Percentiles rank a stretch among this genome's conserved stretches.
Conservation (phyloP, 2,888 invertebrate genomes). For the Lithodes maja region DNA sequence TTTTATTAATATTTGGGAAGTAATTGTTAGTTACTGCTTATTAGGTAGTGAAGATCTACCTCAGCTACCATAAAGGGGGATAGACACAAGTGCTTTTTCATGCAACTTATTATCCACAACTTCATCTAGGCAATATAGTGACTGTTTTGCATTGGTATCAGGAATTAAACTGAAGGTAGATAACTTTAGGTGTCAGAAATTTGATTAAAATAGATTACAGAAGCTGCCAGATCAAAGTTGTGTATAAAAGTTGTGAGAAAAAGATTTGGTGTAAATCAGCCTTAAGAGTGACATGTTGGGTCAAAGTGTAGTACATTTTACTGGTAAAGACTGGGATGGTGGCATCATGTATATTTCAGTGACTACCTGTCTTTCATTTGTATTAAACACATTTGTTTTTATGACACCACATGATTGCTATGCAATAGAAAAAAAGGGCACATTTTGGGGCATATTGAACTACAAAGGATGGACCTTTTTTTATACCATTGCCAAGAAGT, state of each 20-base stretch:
- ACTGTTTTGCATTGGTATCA: too few relatives aligned
- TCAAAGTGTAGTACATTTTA: not conserved
- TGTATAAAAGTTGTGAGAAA: too few relatives aligned
- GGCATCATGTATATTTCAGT: conserved; percentile 63
- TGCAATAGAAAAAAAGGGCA: conserved; percentile 63
- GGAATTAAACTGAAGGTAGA: too few relatives aligned
- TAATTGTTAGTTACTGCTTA: conserved; percentile 30
- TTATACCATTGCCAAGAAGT: conserved; percentile 63
- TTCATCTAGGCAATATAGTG: too few relatives aligned
- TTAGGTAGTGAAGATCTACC: conserved; percentile 65
- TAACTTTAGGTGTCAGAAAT: too few relatives aligned
- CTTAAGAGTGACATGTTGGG: conserved; percentile 27
- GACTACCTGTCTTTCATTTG: conserved; percentile 68
- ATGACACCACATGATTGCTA: conserved; percentile 60
- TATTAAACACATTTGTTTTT: conserved; percentile 57
- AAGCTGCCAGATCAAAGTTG: too few relatives aligned
- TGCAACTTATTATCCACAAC: too few relatives aligned
- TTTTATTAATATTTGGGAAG: conserved; percentile 37
- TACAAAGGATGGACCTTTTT: conserved; percentile 47
- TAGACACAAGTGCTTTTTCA: too few relatives aligned
- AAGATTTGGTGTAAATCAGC: too few relatives aligned
- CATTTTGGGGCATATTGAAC: conserved; percentile 48
- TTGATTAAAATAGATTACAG: too few relatives aligned
- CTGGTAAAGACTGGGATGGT: conserved; percentile 38
- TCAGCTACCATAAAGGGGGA: conserved; percentile 32